phyloP scores from a whole-genome alignment of 2,113 vertebrate species.

The Panthera tigris region DNA sequence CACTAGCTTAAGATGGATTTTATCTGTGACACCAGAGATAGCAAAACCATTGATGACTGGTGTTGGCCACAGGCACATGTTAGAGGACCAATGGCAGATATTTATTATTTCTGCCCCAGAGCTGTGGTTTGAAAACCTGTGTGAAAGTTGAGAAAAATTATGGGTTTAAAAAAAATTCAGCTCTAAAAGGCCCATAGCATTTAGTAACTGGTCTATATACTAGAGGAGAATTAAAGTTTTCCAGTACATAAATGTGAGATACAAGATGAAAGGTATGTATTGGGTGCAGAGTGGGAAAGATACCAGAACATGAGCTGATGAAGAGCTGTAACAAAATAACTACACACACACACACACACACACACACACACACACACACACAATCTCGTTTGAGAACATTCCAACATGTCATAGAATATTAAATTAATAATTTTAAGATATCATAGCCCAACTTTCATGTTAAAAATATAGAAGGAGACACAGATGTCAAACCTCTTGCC shows the following conservation, averaged over 20 bases:
- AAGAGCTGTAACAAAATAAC: not conserved
- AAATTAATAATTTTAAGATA: constrained; percentile 15
- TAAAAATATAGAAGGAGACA: not conserved
- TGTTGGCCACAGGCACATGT: not conserved
- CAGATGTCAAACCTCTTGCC: not conserved
- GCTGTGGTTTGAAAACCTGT: not conserved
- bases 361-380: not conserved
- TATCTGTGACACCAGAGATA: not conserved
- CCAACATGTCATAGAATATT: not conserved
- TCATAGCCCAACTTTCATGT: not conserved
- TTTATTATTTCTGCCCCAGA: not conserved
- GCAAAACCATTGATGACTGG: not conserved
- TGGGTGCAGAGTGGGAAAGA: not conserved
- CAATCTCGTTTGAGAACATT: not conserved
- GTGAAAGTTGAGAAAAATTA: not conserved
- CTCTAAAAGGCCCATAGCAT: not conserved
- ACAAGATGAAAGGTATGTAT: not conserved
- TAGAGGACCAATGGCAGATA: not conserved
- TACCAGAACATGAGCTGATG: not conserved
- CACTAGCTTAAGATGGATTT: not conserved
- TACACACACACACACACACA: not conserved
- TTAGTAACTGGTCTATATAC: not conserved
- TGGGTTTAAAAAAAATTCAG: not conserved
- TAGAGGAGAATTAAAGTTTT: not conserved
- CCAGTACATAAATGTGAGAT: not conserved